Evolutionary conservation across 2,888 invertebrate species (phyloP), one percentile per base, ranked within the genome.

Genomic region (Choreutis nemorana): DNA sequence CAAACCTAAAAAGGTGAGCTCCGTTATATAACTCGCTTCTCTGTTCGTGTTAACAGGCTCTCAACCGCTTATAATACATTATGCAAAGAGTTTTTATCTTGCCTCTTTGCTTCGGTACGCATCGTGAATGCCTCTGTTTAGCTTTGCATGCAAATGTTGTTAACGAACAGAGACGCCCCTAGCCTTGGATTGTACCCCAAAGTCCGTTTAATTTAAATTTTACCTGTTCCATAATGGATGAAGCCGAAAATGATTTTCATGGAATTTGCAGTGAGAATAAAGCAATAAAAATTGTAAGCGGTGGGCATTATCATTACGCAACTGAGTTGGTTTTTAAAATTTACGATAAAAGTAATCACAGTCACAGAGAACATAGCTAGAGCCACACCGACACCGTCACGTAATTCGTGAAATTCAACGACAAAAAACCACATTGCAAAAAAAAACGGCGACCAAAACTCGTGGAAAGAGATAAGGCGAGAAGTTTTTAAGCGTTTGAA

Each of bases 331-430:
- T 43, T 42, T 40, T 32, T 42, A 48, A 50, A 48, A 48, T 48
- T 39, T 6, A 47, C 42, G 41, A 27, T 18, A 52, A 53, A 49
- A 43, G 39, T 35, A 33, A 37, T 41, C 36, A 40, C 40, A 33
- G 50, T 44, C 41, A 41, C 39, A 37, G 40, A 46, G 47, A 45
- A 55, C 50, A 55, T 46, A 9, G 10, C 23, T 4, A 23, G 10
- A 21, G 12, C 28, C 28, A 10, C 10, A 4, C 14, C 16, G 48
- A 49, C 55, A 47, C 56, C 52, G 60, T 61, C 63, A 62, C 62
- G 61, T 67, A 64, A 66, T 60, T 67, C 53, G 64, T 62, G 62
- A 75, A 68, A 67, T 62, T 64, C 50, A 47, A 52, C 55, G 50
- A 48, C 54, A 29, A 31, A 62, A 68, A 67, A 65, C 44, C 50